Evolutionary conservation across 1,140 invertebrate species (phyloP).

Genomic region (Muscidifurax raptorellus): DNA sequence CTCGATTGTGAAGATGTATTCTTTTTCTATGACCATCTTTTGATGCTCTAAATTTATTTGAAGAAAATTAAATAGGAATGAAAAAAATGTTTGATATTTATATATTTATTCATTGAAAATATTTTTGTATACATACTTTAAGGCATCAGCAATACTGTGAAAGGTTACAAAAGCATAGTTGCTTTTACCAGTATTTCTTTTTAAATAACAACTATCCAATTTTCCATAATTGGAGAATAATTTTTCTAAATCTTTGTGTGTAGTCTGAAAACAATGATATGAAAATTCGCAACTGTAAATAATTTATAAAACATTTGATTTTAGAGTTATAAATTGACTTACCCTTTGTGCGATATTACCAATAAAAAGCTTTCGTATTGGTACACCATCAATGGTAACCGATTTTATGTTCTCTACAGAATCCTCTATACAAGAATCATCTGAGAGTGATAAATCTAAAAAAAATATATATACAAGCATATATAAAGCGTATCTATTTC

Average conservation of each 20-base stretch:
- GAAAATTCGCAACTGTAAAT: not conserved
- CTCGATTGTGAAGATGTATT: slow-evolving; percentile 67
- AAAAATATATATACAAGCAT: not conserved
- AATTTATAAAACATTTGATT: slow-evolving; percentile 27
- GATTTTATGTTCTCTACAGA: slow-evolving; percentile 27
- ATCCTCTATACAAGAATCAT: slow-evolving; percentile 17
- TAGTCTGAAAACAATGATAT: slow-evolving; percentile 61
- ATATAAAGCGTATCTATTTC: not conserved
- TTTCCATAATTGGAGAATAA: slow-evolving; percentile 68
- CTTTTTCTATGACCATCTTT: slow-evolving; percentile 58
- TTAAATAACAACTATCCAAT: slow-evolving; percentile 67
- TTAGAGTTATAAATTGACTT: slow-evolving; percentile 54
- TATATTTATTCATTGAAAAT: not conserved
- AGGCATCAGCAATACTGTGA: slow-evolving; percentile 57
- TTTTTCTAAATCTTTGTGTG: slow-evolving; percentile 63
- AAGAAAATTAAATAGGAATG: slow-evolving; percentile 10
- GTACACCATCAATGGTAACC: slow-evolving; percentile 62
- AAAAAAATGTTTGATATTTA: not conserved
- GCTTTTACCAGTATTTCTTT: slow-evolving; percentile 62
- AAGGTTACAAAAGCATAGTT: slow-evolving; percentile 72
- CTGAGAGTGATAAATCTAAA: slow-evolving; percentile 11
- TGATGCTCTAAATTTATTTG: slow-evolving; percentile 63
- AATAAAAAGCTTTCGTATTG: slow-evolving; percentile 71
- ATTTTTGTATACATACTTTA: slow-evolving; percentile 60
- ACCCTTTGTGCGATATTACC: slow-evolving; percentile 71